Conservation (phyloP, 2,888 invertebrate genomes). For the Amblyteles armatorius region DNA sequence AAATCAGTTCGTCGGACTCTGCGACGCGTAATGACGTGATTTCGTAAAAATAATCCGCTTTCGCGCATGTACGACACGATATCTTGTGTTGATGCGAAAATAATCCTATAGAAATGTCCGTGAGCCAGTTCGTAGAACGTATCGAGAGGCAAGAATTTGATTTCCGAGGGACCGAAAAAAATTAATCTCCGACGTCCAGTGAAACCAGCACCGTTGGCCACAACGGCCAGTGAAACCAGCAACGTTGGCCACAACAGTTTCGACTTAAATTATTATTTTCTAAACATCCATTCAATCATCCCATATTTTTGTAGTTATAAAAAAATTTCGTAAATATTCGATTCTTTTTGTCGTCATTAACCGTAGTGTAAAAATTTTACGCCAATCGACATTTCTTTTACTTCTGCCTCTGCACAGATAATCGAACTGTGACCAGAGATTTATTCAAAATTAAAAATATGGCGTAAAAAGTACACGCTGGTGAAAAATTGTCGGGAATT, state of each 20-base stretch:
- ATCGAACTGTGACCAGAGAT: too few relatives aligned
- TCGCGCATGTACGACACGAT: not conserved
- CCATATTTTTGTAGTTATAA: not conserved
- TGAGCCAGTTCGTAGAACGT: not conserved
- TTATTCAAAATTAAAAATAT: too few relatives aligned
- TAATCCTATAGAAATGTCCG: not conserved
- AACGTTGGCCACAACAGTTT: not conserved
- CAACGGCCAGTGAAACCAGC: not conserved
- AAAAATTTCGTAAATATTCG: not conserved
- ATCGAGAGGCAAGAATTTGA: not conserved
- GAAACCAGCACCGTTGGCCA: not conserved
- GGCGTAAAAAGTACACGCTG: too few relatives aligned
- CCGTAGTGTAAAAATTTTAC: too few relatives aligned
- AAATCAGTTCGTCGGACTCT: slow-evolving; percentile 9
- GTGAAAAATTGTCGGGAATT: too few relatives aligned
- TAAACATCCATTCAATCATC: not conserved
- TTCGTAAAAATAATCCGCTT: slow-evolving; percentile 16
- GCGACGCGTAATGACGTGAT: slow-evolving; percentile 10
- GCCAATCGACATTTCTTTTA: too few relatives aligned
- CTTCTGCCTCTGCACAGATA: too few relatives aligned
- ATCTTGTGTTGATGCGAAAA: not conserved
- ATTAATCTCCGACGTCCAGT: not conserved
- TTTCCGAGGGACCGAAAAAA: not conserved
- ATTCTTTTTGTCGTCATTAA: not conserved
- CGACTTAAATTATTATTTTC: not conserved